A percentile compares a stretch with the other conserved stretches of the same genome.
Conservation (phyloP, 2,113 vertebrate genomes). For the Columba livia region DNA sequence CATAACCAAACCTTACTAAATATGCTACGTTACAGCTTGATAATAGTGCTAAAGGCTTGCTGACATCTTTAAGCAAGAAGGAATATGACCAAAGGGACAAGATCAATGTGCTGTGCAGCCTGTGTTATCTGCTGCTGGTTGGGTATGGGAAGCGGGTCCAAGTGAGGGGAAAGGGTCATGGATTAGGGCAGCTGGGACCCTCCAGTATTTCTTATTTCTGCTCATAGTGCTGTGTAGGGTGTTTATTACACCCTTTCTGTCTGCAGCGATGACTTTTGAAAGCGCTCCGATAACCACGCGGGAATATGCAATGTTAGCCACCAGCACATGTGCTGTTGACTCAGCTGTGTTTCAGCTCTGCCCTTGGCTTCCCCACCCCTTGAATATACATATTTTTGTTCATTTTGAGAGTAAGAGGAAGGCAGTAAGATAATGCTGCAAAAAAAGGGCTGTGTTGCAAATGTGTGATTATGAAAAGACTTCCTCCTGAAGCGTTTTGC, state of each 20-base stretch:
- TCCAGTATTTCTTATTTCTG: neutral
- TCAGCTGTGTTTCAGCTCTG: constrained; percentile 35
- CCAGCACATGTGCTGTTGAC: constrained; percentile 31
- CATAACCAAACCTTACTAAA: neutral
- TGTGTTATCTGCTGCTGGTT: neutral
- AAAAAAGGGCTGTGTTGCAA: constrained; percentile 25
- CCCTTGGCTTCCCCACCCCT: constrained; percentile 6
- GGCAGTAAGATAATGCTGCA: constrained; percentile 37
- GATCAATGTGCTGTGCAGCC: neutral
- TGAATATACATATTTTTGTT: neutral
- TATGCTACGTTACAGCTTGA: neutral
- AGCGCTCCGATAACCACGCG: neutral
- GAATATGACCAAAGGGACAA: neutral
- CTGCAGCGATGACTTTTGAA: neutral
- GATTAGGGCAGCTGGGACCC: neutral
- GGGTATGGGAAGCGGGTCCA: neutral
- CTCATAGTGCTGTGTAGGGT: neutral
- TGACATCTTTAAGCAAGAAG: neutral
- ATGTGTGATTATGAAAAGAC: constrained; percentile 39
- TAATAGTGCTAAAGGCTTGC: neutral
- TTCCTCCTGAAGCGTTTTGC: constrained; percentile 12
- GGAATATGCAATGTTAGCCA: neutral
- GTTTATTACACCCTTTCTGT: neutral
- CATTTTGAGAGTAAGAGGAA: constrained; percentile 37
- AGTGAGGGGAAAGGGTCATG: neutral